Conservation (phyloP, 2,888 invertebrate species). For the Phortica okadai region DNA sequence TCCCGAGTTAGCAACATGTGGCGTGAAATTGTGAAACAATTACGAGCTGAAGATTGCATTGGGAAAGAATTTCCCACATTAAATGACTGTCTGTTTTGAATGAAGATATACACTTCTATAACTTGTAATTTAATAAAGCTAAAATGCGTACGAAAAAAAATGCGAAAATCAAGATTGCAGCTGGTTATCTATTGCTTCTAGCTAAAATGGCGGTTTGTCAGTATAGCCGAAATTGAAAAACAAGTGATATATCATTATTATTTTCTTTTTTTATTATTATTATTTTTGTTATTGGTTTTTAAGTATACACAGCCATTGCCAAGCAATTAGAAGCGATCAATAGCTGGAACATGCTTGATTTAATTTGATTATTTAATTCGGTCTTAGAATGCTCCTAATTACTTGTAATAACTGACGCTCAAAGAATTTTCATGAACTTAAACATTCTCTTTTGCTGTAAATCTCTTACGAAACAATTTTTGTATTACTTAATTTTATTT, state of each 20-base stretch:
- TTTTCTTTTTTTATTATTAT: conserved; percentile 27
- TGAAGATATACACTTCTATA: no score
- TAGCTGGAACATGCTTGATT: not conserved
- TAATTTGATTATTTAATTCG: not conserved
- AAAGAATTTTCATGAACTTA: no score
- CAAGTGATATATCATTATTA: not conserved
- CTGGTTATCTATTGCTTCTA: no score
- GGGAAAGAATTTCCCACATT: conserved; percentile 76
- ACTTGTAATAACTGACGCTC: not conserved
- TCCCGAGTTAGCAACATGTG: conserved; percentile 79
- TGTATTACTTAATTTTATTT: no score
- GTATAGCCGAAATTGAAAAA: not conserved
- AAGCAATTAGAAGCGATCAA: conserved; percentile 34
- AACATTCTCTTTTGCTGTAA: no score
- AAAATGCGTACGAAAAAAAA: no score
- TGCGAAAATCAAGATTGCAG: no score
- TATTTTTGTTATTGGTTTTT: conserved; percentile 30
- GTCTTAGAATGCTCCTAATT: not conserved
- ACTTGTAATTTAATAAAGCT: no score
- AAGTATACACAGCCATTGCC: conserved; percentile 36
- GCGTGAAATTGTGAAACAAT: conserved; percentile 77
- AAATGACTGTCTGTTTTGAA: no score
- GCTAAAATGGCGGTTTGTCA: no score
- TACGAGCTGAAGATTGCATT: conserved; percentile 78
- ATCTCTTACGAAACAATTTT: no score